Evolutionary conservation across 2,797 vertebrate genomes (phyloP).

Genomic region (Paedocypris micromegethes): DNA sequence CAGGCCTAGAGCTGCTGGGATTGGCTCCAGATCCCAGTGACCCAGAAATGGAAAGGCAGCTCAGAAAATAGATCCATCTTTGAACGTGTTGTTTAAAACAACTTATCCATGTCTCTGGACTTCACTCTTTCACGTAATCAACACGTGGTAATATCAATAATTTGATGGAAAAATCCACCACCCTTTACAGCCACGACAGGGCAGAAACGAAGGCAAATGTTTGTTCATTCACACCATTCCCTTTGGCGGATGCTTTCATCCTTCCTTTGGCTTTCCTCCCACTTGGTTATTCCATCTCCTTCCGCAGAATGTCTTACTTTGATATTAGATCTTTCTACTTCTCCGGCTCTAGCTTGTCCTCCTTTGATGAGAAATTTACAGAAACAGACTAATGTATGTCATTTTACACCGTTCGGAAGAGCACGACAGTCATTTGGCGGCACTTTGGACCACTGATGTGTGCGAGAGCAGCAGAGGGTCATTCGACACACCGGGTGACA

Average conservation of each 20-base stretch:
- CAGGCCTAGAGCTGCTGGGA: too few species aligned
- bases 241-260: conserved; percentile 26
- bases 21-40: too few species aligned
- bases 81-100: too few species aligned
- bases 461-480: conserved; percentile 8
- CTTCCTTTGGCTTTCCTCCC: conserved; percentile 13
- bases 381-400: conserved; percentile 36
- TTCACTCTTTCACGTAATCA: too few species aligned
- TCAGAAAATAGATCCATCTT: too few species aligned
- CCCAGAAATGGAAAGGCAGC: too few species aligned
- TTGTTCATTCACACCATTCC: conserved; percentile 6
- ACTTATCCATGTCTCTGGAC: too few species aligned
- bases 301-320: conserved; percentile 17
- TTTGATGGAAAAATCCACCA: too few species aligned
- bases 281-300: conserved; percentile 14
- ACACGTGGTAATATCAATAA: too few species aligned
- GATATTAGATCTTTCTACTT: conserved; percentile 14
- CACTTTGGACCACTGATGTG: neutral
- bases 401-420: conserved; percentile 30
- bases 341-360: neutral
- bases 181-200: conserved; percentile 19
- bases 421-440: conserved; percentile 34
- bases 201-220: conserved; percentile 24
- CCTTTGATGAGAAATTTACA: conserved; percentile 29
- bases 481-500: neutral